Evolutionary conservation across 1,140 invertebrate species (phyloP).

Genomic region (Artemia franciscana): DNA sequence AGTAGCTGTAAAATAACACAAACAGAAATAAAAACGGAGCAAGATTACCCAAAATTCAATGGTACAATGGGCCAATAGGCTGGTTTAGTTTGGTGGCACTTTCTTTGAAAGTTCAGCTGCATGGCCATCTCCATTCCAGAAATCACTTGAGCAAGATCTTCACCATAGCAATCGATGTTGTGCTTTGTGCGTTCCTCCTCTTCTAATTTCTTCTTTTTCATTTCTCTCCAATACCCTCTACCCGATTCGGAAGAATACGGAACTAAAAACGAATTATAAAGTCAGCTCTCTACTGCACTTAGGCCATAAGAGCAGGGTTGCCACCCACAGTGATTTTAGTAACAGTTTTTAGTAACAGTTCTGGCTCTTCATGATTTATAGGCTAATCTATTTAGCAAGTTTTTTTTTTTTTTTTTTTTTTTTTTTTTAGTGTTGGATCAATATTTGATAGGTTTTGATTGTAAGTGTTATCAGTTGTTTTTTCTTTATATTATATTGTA

Average conservation of each 20-base stretch:
- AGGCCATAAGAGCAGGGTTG: no score
- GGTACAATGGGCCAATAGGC: background rate
- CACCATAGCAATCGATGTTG: background rate
- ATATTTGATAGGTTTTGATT: no score
- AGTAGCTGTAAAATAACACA: background rate
- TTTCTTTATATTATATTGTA: no score
- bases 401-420: no score
- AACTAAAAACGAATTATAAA: no score
- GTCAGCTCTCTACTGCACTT: no score
- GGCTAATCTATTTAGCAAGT: no score
- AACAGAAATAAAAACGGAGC: background rate
- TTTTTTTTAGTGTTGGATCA: no score
- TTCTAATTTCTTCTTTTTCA: background rate
- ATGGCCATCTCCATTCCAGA: background rate
- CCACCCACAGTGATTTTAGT: no score
- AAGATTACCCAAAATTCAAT: background rate
- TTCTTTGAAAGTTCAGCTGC: background rate
- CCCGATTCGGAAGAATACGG: background rate
- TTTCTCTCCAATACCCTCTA: background rate
- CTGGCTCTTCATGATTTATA: no score
- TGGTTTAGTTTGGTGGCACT: background rate
- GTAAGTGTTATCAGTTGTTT: no score
- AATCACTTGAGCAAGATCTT: background rate
- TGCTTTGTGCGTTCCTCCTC: background rate
- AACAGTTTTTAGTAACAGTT: no score